Percentiles rank a stretch among this genome's conserved stretches.
Evolutionary conservation across 2,888 invertebrate genomes (phyloP).

Genomic region (Chymomyza fuscimana): DNA sequence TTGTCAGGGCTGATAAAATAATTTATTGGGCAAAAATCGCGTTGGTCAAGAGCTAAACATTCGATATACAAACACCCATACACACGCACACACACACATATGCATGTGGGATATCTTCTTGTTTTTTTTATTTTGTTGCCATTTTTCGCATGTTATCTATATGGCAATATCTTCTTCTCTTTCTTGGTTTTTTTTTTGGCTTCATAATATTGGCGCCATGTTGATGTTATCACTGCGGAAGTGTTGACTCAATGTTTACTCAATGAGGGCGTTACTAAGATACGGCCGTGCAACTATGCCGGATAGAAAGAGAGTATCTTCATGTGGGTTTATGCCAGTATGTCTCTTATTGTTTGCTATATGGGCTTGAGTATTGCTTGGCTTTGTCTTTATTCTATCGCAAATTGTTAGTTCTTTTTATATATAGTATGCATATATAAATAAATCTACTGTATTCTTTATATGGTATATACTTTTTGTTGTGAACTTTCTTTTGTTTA

Average conservation of each 20-base stretch:
- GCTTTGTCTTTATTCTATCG: background rate
- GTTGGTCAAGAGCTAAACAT: conserved; percentile 60
- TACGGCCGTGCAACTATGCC: conserved; percentile 41
- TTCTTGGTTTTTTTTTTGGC: conserved; percentile 37
- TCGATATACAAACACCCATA: conserved; percentile 29
- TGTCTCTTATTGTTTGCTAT: conserved; percentile 28
- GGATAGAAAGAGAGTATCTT: background rate
- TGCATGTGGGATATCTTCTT: background rate
- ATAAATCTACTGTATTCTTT: background rate
- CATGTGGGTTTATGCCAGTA: conserved; percentile 12
- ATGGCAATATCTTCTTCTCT: conserved; percentile 56
- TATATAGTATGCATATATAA: background rate
- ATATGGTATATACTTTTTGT: background rate
- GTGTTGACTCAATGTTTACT: conserved; percentile 74
- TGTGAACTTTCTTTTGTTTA: conserved; percentile 31
- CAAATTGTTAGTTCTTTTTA: background rate
- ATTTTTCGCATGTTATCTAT: conserved; percentile 49
- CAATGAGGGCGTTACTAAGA: conserved; percentile 68
- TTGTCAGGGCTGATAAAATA: conserved; percentile 54
- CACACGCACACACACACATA: background rate
- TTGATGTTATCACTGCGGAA: conserved; percentile 71
- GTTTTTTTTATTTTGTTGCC: background rate
- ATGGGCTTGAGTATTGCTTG: conserved; percentile 43
- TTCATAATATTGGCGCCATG: conserved; percentile 70
- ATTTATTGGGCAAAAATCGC: conserved; percentile 70